Percentiles rank a stretch among this genome's conserved stretches.
Evolutionary conservation across 2,888 invertebrate species (phyloP).

Genomic region (Phrixothrix hirtus): DNA sequence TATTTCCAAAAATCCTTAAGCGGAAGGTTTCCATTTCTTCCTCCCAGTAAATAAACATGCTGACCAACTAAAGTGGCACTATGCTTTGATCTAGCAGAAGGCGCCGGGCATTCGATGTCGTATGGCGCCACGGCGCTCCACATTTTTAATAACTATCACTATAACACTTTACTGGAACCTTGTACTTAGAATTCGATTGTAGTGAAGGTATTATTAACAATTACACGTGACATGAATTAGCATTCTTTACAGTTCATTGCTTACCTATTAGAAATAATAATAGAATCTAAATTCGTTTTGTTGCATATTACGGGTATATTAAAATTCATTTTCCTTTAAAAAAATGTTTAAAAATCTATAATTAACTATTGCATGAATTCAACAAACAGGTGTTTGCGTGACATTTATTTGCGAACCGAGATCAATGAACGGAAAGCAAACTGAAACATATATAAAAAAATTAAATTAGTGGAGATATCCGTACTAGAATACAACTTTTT

Average conservation of each 20-base stretch:
- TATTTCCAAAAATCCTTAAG: constrained; percentile 86
- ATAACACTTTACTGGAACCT: neutral
- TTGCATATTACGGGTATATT: too few relatives aligned
- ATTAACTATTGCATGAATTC: too few relatives aligned
- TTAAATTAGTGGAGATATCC: too few relatives aligned
- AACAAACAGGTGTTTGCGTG: constrained; percentile 24
- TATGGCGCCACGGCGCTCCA: constrained; percentile 65
- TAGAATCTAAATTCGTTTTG: too few relatives aligned
- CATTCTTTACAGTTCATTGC: neutral
- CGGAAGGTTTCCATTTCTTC: constrained; percentile 80
- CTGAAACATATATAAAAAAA: too few relatives aligned
- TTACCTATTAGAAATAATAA: too few relatives aligned
- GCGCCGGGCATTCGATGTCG: constrained; percentile 60
- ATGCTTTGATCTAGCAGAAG: constrained; percentile 79
- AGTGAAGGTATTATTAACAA: too few relatives aligned
- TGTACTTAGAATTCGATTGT: too few relatives aligned
- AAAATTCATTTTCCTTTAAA: too few relatives aligned
- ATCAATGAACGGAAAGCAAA: constrained; percentile 13
- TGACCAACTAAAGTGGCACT: constrained; percentile 77
- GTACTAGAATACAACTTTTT: too few relatives aligned
- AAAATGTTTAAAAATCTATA: too few relatives aligned
- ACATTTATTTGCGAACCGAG: neutral
- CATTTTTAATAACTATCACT: constrained; percentile 49
- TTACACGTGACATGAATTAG: constrained; percentile 2
- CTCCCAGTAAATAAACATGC: constrained; percentile 81